Conservation (phyloP, 2,113 vertebrate genomes). For the Pteruthius melanotis region DNA sequence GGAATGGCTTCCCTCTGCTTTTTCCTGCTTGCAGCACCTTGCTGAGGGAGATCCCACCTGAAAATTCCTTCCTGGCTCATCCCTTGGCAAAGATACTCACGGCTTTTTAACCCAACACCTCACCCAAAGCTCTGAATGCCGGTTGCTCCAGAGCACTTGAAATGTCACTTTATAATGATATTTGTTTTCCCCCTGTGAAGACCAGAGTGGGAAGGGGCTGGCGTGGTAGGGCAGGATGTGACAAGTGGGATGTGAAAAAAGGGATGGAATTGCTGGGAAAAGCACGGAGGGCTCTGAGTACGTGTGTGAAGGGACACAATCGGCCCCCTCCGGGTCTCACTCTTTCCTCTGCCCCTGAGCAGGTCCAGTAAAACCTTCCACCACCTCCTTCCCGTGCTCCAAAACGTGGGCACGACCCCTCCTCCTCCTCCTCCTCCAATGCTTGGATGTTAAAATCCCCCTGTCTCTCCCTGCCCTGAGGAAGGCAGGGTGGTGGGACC, state of each 20-base stretch:
- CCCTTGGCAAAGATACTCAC: neutral
- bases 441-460: neutral
- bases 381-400: neutral
- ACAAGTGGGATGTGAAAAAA: neutral
- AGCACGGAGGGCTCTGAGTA: neutral
- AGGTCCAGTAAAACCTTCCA: neutral
- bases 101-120: neutral
- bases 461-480: neutral
- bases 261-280: neutral
- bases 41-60: neutral
- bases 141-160: neutral
- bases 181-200: neutral
- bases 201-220: neutral
- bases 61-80: conserved; percentile 2
- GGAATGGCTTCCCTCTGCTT: neutral
- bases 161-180: neutral
- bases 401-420: neutral
- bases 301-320: neutral
- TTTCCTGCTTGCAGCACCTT: neutral
- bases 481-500: neutral
- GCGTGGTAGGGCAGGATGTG: neutral
- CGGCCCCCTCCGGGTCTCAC: neutral
- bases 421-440: neutral
- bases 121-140: neutral
- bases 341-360: neutral